phyloP scores from a whole-genome alignment of 2,888 invertebrate genomes.

The Lamproptera curius region DNA sequence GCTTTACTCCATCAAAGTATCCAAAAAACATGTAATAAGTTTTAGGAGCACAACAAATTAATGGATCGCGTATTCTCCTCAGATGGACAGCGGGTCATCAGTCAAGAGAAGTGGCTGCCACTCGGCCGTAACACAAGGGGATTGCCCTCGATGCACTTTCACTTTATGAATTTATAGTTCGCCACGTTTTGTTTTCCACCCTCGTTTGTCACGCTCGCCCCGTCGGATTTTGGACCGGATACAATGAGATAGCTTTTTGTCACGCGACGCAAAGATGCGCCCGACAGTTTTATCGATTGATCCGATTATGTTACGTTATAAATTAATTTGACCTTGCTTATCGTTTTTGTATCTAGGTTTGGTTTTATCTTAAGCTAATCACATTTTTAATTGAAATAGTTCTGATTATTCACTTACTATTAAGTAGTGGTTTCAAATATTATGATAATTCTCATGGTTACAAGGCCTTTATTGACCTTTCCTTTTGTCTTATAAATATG shows the following conservation, averaged over 20 bases:
- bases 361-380: too few relatives aligned
- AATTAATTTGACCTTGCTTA: too few relatives aligned
- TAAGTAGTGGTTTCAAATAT: too few relatives aligned
- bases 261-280: background rate
- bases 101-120: constrained; percentile 41
- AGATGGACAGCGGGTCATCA: constrained; percentile 36
- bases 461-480: too few relatives aligned
- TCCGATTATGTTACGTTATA: too few relatives aligned
- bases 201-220: constrained; percentile 48
- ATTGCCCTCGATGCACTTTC: constrained; percentile 59
- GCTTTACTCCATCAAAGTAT: too few relatives aligned
- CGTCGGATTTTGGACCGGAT: constrained; percentile 23
- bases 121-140: constrained; percentile 47
- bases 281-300: constrained; percentile 25
- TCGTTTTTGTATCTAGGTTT: too few relatives aligned
- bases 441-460: too few relatives aligned
- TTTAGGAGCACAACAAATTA: constrained; percentile 30
- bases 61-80: constrained; percentile 39
- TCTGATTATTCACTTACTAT: too few relatives aligned
- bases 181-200: constrained; percentile 47
- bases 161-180: constrained; percentile 41
- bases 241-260: constrained; percentile 23
- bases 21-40: too few relatives aligned
- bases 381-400: too few relatives aligned
- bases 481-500: too few relatives aligned